Conservation (phyloP, 2,888 invertebrate genomes). For the Tachystola acroxantha region DNA sequence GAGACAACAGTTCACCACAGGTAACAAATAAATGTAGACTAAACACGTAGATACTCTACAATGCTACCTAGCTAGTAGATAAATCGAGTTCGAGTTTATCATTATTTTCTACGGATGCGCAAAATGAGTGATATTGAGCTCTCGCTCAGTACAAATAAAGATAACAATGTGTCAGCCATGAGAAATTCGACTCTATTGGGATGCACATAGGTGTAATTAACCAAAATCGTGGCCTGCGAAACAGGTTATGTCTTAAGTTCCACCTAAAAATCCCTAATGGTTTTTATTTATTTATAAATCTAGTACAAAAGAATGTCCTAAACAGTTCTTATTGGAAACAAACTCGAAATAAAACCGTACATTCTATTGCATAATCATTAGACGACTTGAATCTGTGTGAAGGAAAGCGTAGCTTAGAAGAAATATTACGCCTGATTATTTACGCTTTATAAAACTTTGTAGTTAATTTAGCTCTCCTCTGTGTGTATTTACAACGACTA, state of each 20-base stretch:
- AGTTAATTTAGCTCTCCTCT: too few relatives aligned
- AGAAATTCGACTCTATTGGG: background rate
- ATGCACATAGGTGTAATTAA: too few relatives aligned
- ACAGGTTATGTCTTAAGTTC: background rate
- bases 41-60: too few relatives aligned
- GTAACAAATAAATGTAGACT: too few relatives aligned
- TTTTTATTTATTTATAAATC: background rate
- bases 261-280: background rate
- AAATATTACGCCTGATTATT: too few relatives aligned
- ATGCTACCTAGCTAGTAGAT: too few relatives aligned
- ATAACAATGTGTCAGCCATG: background rate
- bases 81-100: too few relatives aligned
- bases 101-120: too few relatives aligned
- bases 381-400: constrained; percentile 23
- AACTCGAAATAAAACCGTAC: background rate
- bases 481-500: background rate
- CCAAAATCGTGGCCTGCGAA: background rate
- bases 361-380: constrained; percentile 31
- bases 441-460: too few relatives aligned
- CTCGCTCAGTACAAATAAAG: background rate
- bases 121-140: too few relatives aligned
- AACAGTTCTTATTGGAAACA: too few relatives aligned
- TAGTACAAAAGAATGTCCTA: background rate
- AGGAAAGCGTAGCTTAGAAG: constrained; percentile 2
- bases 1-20: too few relatives aligned